Conservation (phyloP, 2,113 vertebrate genomes). For the Otolemur garnettii region DNA sequence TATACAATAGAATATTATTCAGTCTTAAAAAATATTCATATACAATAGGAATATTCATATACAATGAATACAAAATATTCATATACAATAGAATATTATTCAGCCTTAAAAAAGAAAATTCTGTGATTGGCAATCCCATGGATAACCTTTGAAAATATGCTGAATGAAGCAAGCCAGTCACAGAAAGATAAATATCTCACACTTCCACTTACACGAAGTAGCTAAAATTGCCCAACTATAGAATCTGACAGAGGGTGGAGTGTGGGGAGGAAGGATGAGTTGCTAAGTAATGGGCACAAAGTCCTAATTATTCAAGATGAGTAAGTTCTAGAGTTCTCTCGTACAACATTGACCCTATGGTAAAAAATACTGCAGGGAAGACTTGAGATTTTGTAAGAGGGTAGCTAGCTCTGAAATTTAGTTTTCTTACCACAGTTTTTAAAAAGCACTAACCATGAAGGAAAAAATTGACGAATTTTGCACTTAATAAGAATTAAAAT, state of each 20-base stretch:
- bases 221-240: background rate
- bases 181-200: background rate
- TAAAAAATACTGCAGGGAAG: background rate
- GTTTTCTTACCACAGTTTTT: background rate
- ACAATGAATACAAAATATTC: background rate
- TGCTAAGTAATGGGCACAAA: background rate
- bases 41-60: background rate
- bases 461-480: background rate
- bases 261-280: background rate
- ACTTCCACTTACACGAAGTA: background rate
- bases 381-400: background rate
- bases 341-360: background rate
- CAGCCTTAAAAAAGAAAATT: background rate
- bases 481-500: background rate
- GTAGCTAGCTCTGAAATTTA: background rate
- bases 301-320: background rate
- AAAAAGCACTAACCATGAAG: background rate
- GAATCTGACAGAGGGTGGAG: background rate
- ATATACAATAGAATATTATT: background rate
- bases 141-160: background rate
- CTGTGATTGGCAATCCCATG: background rate
- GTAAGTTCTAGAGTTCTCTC: background rate
- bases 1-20: background rate
- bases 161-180: background rate
- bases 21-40: no score